Base-by-base conservation (phyloP, 2,797 vertebrate genomes). In the Hippoglossus hippoglossus region DNA sequence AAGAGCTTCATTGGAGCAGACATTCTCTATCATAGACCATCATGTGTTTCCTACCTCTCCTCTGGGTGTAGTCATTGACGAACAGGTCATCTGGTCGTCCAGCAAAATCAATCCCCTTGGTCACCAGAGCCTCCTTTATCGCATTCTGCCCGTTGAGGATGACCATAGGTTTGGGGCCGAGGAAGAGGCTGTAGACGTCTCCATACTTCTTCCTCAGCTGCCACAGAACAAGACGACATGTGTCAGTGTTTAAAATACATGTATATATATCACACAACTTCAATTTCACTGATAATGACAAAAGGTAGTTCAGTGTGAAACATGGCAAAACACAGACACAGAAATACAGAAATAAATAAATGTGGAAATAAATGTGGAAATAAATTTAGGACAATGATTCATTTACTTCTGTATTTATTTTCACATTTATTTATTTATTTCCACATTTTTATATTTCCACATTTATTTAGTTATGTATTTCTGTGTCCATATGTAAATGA, bases 81-180 rank as follows among this genome's bases (percentile, higher is more conserved):
- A 89, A 60, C n/a, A 94, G 58, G 60, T 87, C 87, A 58, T 91
- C 84, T 0, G 93, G 93, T 51, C 94, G 75, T 80, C 93, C 93
- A 15, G 91, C 85, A 54, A 92, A 94, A 22, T 94, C 93, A 21
- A 1, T 49, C 6, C 73, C 80, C 25, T 86, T 91, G 24, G 49
- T 85, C 12, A 94, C 76, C 19, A 93, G 50, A 24, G 90, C 91
- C 50, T 93, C 94, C 65, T 90, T 95, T 74, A 96, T 94, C 64
- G 88, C 86, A 87, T 94, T 86, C 71, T 92, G 80, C 73, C 94
- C 93, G 77, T 79, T 87, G 78, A 96, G 85, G 82, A 95, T 9
- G 0, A 94, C 83, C 8, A 44, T 80, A 49, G 91, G 89, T 69
- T 11, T 91, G 15, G 18, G 28, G 10, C 94, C 93, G 0, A 94